phyloP scores from a whole-genome alignment of 2,888 invertebrate species.

The Cataglyphis livida region DNA sequence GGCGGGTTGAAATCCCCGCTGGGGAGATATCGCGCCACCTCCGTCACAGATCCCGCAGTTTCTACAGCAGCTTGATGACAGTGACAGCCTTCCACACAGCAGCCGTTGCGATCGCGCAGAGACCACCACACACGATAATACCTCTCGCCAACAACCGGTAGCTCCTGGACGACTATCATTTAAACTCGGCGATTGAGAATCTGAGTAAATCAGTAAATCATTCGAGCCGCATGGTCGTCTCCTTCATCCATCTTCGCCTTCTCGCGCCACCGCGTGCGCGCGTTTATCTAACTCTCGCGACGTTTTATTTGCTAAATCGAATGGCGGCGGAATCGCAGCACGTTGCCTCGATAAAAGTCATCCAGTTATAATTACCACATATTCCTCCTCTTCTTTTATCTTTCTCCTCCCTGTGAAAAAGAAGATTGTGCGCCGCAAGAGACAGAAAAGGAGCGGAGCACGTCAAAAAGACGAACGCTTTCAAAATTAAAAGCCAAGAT shows the following conservation, averaged over 20 bases:
- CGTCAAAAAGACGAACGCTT: slow-evolving; percentile 12
- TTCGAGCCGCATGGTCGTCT: slow-evolving; percentile 55
- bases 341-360: slow-evolving; percentile 5
- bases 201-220: slow-evolving; percentile 75
- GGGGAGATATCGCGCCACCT: slow-evolving; percentile 69
- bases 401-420: neutral
- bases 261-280: neutral
- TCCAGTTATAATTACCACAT: slow-evolving; percentile 22
- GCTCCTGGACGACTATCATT: slow-evolving; percentile 64
- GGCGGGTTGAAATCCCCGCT: slow-evolving; percentile 76
- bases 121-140: slow-evolving; percentile 45
- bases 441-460: neutral
- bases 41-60: slow-evolving; percentile 65
- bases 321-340: neutral
- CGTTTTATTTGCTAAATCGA: slow-evolving; percentile 22
- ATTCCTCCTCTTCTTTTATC: neutral
- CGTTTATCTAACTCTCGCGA: slow-evolving; percentile 1
- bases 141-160: slow-evolving; percentile 57
- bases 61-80: slow-evolving; percentile 69
- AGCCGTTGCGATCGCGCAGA: slow-evolving; percentile 41
- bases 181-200: slow-evolving; percentile 68
- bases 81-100: slow-evolving; percentile 68
- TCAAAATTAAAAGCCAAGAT: neutral
- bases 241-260: slow-evolving; percentile 26
- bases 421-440: neutral